These are phyloP conservation scores for Zeuzera pyrina DNA, from an alignment of 2,888 invertebrate species.

Conservation along the genomic window DNA sequence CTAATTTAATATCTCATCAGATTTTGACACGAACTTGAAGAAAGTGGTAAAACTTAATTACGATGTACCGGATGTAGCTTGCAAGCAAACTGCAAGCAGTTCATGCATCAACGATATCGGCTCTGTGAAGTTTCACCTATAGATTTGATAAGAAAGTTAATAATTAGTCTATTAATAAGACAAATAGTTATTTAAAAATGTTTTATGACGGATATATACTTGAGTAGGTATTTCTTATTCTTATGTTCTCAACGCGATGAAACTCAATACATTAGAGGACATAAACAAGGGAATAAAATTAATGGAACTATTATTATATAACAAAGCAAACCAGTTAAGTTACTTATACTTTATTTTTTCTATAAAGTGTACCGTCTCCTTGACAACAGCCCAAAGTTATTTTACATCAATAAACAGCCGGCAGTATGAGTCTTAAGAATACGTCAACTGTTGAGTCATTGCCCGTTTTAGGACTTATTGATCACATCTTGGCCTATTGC, in stretches of 20 bases:
- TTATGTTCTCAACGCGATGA: background rate
- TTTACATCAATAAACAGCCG: constrained; percentile 4
- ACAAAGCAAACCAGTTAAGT: constrained; percentile 1
- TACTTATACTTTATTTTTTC: constrained; percentile 1
- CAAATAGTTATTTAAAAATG: background rate
- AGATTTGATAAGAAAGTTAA: constrained; percentile 34
- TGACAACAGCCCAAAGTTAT: constrained; percentile 5
- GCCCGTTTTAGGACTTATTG: constrained; percentile 12
- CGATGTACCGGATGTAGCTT: constrained; percentile 19
- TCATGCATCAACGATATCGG: constrained; percentile 29
- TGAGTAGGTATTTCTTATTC: background rate
- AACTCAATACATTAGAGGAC: too few species aligned
- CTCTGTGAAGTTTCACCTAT: constrained; percentile 30
- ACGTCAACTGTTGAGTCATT: constrained; percentile 17
- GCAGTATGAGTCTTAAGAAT: constrained; percentile 3
- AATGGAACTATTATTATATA: too few species aligned
- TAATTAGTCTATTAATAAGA: constrained; percentile 11
- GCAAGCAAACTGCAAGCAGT: constrained; percentile 28
- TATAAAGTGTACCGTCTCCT: constrained; percentile 3
- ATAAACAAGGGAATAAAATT: too few species aligned
- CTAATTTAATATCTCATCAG: too few species aligned
- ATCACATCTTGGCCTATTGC: too few species aligned
- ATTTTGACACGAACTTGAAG: background rate
- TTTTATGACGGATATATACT: background rate
- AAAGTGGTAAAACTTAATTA: background rate